Evolutionary conservation across 2,888 invertebrate species (phyloP).

Genomic region (Chromoteleia sp.): DNA sequence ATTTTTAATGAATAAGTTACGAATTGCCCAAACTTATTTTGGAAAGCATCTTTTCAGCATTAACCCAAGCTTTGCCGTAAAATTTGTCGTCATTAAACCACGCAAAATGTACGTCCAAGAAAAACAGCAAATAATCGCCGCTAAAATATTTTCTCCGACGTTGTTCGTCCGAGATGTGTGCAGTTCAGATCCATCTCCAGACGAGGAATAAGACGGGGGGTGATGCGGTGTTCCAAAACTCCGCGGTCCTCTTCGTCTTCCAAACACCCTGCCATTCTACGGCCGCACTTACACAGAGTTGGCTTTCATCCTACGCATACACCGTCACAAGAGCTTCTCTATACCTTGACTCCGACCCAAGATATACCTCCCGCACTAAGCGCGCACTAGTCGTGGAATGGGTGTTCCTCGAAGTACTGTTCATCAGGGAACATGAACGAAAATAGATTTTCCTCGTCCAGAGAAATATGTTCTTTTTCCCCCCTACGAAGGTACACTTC

Average conservation of each 20-base stretch:
- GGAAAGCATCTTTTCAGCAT: background rate
- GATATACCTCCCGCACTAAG: conserved; percentile 69
- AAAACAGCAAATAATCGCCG: conserved; percentile 33
- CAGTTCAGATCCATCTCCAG: conserved; percentile 75
- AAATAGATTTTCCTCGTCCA: conserved; percentile 74
- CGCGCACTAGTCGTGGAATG: conserved; percentile 63
- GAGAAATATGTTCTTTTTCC: conserved; percentile 61
- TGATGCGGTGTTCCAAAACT: conserved; percentile 78
- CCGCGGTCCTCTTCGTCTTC: conserved; percentile 77
- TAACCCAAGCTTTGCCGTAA: background rate
- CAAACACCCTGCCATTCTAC: conserved; percentile 77
- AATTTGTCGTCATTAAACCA: background rate
- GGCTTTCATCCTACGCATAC: conserved; percentile 66
- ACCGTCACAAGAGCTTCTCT: conserved; percentile 55
- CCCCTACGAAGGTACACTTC: conserved; percentile 53
- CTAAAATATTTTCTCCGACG: conserved; percentile 30
- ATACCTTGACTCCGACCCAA: conserved; percentile 60
- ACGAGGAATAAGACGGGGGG: conserved; percentile 71
- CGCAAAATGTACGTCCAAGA: background rate
- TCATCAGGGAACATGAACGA: conserved; percentile 76
- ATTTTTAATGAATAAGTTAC: too few species aligned
- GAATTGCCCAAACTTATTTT: too few species aligned
- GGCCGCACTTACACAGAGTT: conserved; percentile 69
- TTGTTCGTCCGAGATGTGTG: conserved; percentile 39
- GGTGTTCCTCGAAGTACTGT: conserved; percentile 73